Base-by-base conservation (phyloP, 2,888 invertebrate species). In the Venusia cambrica region DNA sequence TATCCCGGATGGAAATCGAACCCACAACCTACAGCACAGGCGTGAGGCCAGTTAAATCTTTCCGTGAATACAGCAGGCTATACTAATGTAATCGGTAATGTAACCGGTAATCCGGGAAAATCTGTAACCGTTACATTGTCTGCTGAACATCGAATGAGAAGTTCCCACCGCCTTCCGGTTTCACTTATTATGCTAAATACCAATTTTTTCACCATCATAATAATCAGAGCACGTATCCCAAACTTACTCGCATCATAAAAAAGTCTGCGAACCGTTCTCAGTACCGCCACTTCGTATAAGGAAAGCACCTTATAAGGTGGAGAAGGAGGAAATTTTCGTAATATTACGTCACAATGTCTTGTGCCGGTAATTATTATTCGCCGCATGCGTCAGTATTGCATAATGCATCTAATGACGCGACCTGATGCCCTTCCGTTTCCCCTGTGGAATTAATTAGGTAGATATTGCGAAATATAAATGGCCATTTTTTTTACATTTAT, bases 371-470 rank as follows among this genome's bases (percentile, higher is more conserved):
- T 40, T 64, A 41, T 60, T 38, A 77, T 75, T 64, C 75, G 43
- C 33, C 43, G 62, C 73, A 71, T 67, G 72, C 71, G 69, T 56
- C 38, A 43, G 52, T 48, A 54, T 64, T 83, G 80, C 80, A 83
- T 84, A 74, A 84, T 83, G 81, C 77, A 84, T 71, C 64, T 69
- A 69, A 73, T 69, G 75, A 64, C 60, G 68, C 72, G 77, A 78
- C 76, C 76, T 67, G 68, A 57, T 80, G 81, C 74, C 77, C 80
- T 81, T 81, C 84, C 83, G 73, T 58, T 73, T 77, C 73, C 76
- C 73, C 69, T 49, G 45, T 55, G 41, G 78, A 72, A 80, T 79
- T 75, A 76, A 80, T 80, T 70, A 75, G 66, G 60, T 55, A 22
- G 24, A 14, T 29, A 34, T 19, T 37, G 14, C 6, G 17, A 4